A percentile compares a stretch with the other conserved stretches of the same genome.
These are phyloP conservation scores for Leptopterna dolabrata DNA, from an alignment of 2,888 invertebrate species.

Conservation along the genomic window DNA sequence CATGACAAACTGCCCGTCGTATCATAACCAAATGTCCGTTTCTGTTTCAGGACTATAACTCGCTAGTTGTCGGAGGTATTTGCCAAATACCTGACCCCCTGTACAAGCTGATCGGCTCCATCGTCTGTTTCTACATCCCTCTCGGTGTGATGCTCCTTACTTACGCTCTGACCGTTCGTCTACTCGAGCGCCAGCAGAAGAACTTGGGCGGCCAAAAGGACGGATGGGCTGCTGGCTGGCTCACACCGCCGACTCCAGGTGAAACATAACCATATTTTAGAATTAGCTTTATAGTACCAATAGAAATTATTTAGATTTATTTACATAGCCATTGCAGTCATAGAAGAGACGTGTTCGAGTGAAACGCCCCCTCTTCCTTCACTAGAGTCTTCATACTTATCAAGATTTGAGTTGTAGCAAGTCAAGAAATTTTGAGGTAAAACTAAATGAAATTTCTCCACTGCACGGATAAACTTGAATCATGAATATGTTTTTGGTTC, in stretches of 20 bases:
- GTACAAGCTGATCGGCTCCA: conserved; percentile 92
- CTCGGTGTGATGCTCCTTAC: conserved; percentile 93
- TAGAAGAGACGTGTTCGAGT: too few relatives aligned
- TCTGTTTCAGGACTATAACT: conserved; percentile 78
- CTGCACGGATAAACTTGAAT: too few relatives aligned
- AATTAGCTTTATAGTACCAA: too few relatives aligned
- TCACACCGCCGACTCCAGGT: conserved; percentile 66
- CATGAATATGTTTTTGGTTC: too few relatives aligned
- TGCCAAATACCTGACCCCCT: conserved; percentile 90
- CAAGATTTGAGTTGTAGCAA: too few relatives aligned
- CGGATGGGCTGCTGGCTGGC: conserved; percentile 83
- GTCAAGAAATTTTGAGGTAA: too few relatives aligned
- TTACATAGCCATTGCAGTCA: too few relatives aligned
- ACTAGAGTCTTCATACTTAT: too few relatives aligned
- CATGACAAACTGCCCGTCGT: too few relatives aligned
- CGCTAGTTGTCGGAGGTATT: conserved; percentile 83
- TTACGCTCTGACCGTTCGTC: conserved; percentile 90
- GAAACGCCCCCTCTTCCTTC: too few relatives aligned
- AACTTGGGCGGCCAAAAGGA: conserved; percentile 72
- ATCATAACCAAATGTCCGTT: too few relatives aligned
- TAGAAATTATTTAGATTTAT: not conserved
- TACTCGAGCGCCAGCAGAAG: conserved; percentile 85
- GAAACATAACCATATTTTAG: not conserved
- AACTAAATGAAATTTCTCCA: too few relatives aligned
- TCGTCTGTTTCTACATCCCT: conserved; percentile 96